Conservation (phyloP, 1,140 invertebrate species). For the Odontomachus brunneus region DNA sequence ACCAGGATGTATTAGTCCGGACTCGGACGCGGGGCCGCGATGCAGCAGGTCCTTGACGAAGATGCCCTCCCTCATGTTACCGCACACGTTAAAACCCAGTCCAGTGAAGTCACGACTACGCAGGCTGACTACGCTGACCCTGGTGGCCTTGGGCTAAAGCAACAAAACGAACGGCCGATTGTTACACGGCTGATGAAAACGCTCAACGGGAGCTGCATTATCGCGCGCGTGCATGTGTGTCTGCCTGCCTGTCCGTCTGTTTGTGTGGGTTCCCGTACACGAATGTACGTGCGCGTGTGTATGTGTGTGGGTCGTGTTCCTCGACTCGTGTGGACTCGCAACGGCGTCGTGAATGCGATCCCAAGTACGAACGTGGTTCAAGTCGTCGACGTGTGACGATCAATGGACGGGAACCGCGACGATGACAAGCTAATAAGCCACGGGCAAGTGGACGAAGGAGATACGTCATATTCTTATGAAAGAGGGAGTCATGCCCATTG, state of each 20-base stretch:
- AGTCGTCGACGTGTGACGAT: constrained; percentile 6
- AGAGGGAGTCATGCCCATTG: constrained; percentile 30
- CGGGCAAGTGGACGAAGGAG: constrained; percentile 25
- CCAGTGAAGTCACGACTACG: constrained; percentile 95
- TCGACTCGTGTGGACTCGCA: not conserved
- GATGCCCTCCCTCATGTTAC: constrained; percentile 95
- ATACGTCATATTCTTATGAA: constrained; percentile 48
- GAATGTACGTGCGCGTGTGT: not conserved
- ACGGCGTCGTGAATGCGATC: not conserved
- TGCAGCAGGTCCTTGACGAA: constrained; percentile 94
- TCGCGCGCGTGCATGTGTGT: not conserved
- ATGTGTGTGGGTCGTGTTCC: too few species aligned
- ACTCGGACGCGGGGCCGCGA: constrained; percentile 94
- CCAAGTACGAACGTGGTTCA: not conserved
- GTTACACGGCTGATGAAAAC: constrained; percentile 31
- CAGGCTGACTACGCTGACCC: constrained; percentile 89
- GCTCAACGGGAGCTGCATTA: constrained; percentile 21
- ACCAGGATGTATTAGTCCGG: constrained; percentile 93
- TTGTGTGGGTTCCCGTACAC: too few species aligned
- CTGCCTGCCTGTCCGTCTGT: not conserved
- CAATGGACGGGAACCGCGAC: constrained; percentile 34
- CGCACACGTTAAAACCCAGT: constrained; percentile 95
- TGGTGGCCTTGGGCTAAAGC: constrained; percentile 81
- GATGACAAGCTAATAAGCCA: constrained; percentile 45
- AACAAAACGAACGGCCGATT: constrained; percentile 56